These are phyloP conservation scores for Temnothorax curvispinosus DNA, from an alignment of 1,140 invertebrate species.

Conservation along the genomic window DNA sequence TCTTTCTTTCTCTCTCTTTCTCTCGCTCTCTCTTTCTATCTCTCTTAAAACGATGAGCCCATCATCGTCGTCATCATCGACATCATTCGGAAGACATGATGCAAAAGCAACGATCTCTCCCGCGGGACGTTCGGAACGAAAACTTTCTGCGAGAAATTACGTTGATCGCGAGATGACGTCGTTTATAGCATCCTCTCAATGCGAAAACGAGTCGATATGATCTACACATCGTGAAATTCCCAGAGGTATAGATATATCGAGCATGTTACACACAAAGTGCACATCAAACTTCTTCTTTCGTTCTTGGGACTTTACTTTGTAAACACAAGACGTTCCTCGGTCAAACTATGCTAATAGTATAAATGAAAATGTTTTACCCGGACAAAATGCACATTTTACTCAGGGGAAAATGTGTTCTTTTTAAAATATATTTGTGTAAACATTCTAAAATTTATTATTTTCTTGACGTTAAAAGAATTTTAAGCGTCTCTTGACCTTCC, in stretches of 20 bases:
- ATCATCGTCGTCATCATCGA: neutral
- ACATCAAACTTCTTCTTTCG: neutral
- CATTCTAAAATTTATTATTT: neutral
- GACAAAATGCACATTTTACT: neutral
- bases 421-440: neutral
- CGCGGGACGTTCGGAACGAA: neutral
- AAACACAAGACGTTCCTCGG: neutral
- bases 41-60: neutral
- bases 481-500: neutral
- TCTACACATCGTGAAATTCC: neutral
- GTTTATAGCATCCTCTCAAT: neutral
- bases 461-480: neutral
- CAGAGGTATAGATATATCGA: neutral
- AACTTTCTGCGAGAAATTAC: constrained; percentile 19
- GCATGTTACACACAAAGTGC: neutral
- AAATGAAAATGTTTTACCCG: neutral
- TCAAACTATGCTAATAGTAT: neutral
- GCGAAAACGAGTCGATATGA: neutral
- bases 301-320: neutral
- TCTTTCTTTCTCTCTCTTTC: neutral
- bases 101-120: constrained; percentile 10
- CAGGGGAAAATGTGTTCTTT: neutral
- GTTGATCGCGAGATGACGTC: neutral
- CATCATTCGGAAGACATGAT: neutral
- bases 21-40: neutral